phyloP scores from a whole-genome alignment of 2,888 invertebrate species.

The Lithophane leautieri region DNA sequence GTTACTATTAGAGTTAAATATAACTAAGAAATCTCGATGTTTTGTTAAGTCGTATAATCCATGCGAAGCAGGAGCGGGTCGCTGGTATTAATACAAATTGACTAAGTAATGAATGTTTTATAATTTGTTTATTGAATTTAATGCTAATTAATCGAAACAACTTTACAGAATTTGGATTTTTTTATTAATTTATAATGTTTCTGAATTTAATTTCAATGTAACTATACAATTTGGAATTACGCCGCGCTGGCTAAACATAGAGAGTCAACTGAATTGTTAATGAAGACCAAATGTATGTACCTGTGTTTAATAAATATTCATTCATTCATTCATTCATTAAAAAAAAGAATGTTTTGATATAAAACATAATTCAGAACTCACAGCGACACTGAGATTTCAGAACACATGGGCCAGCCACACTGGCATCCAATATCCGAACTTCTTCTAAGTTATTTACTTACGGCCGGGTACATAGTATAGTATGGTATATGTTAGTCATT shows the following conservation, averaged over 20 bases:
- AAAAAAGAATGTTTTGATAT: background rate
- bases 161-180: background rate
- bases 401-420: background rate
- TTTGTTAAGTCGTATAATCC: too few relatives aligned
- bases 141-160: background rate
- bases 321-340: background rate
- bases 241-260: background rate
- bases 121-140: background rate
- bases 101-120: background rate
- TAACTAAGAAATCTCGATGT: too few relatives aligned
- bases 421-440: background rate
- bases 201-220: background rate
- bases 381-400: background rate
- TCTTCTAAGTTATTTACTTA: background rate
- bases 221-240: background rate
- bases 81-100: background rate
- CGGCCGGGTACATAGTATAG: too few relatives aligned
- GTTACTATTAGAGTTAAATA: too few relatives aligned
- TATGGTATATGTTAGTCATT: slow-evolving; percentile 1
- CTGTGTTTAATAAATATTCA: background rate
- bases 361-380: too few relatives aligned
- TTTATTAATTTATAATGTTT: background rate
- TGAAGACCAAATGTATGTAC: background rate
- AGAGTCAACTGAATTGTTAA: background rate
- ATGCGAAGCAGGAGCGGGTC: too few relatives aligned